A percentile compares a stretch with the other conserved stretches of the same genome.
phyloP scores from a whole-genome alignment of 2,113 vertebrate genomes.

The Neopipo cinnamomea region DNA sequence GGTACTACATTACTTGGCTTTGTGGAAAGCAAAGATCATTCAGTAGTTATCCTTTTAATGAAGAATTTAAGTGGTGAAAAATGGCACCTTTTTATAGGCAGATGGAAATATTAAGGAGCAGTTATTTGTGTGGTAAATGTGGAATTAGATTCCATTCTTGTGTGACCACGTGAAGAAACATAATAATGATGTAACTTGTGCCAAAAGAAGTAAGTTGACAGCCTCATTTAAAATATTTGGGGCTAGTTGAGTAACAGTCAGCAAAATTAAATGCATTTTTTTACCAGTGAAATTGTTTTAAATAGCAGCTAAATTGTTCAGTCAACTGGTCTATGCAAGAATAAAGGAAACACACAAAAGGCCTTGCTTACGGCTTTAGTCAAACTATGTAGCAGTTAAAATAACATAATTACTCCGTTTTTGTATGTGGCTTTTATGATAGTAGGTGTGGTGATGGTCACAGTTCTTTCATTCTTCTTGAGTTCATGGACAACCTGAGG shows the following conservation, averaged over 20 bases:
- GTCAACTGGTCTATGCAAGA: background rate
- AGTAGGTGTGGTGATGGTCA: background rate
- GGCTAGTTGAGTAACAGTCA: background rate
- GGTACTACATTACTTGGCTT: background rate
- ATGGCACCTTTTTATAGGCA: background rate
- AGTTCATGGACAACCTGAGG: background rate
- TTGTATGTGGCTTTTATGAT: background rate
- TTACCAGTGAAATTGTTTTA: background rate
- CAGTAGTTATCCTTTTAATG: background rate
- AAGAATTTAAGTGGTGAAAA: background rate
- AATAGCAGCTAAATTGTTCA: background rate
- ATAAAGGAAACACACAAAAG: background rate
- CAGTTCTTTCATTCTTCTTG: background rate
- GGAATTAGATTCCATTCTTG: background rate
- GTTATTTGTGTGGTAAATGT: background rate
- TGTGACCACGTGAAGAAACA: background rate
- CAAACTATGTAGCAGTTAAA: background rate
- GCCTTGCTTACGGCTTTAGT: background rate
- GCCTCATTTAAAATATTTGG: background rate
- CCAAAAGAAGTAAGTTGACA: background rate
- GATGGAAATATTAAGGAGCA: background rate
- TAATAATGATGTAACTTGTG: background rate
- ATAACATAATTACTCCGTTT: background rate
- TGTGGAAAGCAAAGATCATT: background rate
- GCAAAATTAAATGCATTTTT: background rate